phyloP scores from a whole-genome alignment of 2,888 invertebrate genomes.

The Diaperis boleti region DNA sequence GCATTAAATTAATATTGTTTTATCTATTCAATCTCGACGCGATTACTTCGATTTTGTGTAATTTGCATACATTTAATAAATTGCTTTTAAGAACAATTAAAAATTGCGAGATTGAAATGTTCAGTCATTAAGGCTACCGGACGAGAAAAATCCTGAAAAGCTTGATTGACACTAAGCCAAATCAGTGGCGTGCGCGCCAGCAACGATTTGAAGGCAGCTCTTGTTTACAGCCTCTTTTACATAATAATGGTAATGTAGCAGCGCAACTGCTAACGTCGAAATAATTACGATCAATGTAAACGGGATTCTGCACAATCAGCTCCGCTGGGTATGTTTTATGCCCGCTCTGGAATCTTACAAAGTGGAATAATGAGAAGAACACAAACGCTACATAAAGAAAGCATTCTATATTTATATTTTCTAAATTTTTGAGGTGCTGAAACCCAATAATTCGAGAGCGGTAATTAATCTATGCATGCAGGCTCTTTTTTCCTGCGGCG shows the following conservation, averaged over 20 bases:
- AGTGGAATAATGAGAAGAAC: background rate
- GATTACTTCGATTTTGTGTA: constrained; percentile 38
- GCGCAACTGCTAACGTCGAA: background rate
- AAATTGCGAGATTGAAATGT: constrained; percentile 37
- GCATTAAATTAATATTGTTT: constrained; percentile 41
- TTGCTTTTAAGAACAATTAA: constrained; percentile 32
- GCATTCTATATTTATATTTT: no score
- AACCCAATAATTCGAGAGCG: no score
- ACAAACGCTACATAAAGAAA: no score
- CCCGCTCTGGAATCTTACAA: background rate
- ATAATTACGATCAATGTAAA: constrained; percentile 12
- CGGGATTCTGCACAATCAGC: constrained; percentile 1
- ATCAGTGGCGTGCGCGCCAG: constrained; percentile 4
- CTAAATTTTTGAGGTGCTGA: no score
- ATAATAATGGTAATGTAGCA: constrained; percentile 21
- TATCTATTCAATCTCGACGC: constrained; percentile 40
- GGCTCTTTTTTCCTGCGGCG: constrained; percentile 5
- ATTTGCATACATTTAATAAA: constrained; percentile 40
- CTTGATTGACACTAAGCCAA: constrained; percentile 30
- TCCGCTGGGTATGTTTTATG: constrained; percentile 1
- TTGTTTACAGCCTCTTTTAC: constrained; percentile 32
- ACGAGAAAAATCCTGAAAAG: constrained; percentile 19
- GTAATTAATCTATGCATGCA: no score
- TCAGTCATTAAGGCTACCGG: constrained; percentile 30
- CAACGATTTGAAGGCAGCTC: constrained; percentile 6